A percentile compares a stretch with the other conserved stretches of the same genome.
These are phyloP conservation scores for Regulus satrapa DNA, from an alignment of 2,113 vertebrate genomes.

Conservation along the genomic window DNA sequence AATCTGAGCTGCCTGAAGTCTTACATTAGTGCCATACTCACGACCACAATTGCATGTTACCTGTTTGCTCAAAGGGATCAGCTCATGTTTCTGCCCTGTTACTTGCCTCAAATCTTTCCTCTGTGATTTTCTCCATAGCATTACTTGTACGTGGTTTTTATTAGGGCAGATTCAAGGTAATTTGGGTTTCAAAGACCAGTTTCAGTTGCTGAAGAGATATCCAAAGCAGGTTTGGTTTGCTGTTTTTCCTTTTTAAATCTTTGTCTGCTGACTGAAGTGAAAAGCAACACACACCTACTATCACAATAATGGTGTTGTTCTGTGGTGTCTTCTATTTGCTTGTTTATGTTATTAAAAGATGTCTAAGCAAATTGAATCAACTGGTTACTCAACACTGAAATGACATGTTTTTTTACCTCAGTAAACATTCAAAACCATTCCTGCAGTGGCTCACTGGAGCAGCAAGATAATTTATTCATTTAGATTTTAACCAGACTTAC, in stretches of 20 bases:
- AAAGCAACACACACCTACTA: background rate
- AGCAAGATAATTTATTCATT: conserved; percentile 10
- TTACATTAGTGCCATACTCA: background rate
- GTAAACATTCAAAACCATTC: background rate
- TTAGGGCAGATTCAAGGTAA: background rate
- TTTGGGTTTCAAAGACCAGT: background rate
- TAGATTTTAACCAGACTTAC: conserved; percentile 5
- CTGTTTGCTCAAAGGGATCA: background rate
- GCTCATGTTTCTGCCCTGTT: background rate
- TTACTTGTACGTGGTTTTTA: background rate
- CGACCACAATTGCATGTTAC: background rate
- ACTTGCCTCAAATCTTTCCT: background rate
- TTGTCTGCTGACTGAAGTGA: background rate
- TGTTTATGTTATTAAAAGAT: background rate
- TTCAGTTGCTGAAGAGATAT: background rate
- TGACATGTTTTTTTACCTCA: background rate
- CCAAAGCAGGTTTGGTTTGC: background rate
- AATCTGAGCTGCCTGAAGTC: background rate
- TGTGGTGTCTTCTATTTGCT: background rate
- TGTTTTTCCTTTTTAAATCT: background rate
- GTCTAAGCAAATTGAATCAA: conserved; percentile 4
- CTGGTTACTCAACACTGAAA: background rate
- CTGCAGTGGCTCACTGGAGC: background rate
- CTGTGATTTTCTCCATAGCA: background rate
- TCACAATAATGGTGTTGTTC: background rate